phyloP scores from a whole-genome alignment of 2,888 invertebrate genomes.

The Altica lythri region DNA sequence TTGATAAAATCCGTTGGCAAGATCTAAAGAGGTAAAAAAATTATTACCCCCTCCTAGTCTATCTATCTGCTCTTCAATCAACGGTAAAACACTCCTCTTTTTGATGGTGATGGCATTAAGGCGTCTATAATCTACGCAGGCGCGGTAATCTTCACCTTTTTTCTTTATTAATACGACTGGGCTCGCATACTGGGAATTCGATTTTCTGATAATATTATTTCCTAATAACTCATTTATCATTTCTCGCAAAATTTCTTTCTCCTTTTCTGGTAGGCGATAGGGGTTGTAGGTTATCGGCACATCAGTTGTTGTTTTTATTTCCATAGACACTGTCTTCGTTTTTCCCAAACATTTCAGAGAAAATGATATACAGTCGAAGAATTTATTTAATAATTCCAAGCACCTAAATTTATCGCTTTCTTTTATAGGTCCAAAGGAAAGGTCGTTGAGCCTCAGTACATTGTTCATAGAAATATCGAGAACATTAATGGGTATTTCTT shows the following conservation, averaged over 20 bases:
- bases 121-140: constrained; percentile 32
- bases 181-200: constrained; percentile 32
- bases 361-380: constrained; percentile 9
- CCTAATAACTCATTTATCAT: constrained; percentile 30
- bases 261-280: constrained; percentile 25
- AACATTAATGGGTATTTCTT: too few relatives aligned
- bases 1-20: constrained; percentile 43
- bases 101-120: constrained; percentile 28
- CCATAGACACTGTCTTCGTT: constrained; percentile 10
- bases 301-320: constrained; percentile 11
- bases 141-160: constrained; percentile 25
- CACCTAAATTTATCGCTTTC: background rate
- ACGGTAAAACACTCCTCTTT: constrained; percentile 27
- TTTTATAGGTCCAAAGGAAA: background rate
- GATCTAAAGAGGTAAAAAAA: constrained; percentile 41
- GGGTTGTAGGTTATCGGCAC: constrained; percentile 23
- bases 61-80: constrained; percentile 33
- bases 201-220: constrained; percentile 28
- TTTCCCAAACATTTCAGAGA: constrained; percentile 10
- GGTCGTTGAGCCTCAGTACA: background rate
- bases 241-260: constrained; percentile 24
- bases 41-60: constrained; percentile 30
- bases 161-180: constrained; percentile 31
- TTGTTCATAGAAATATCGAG: background rate
- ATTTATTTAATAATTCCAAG: constrained; percentile 10